A percentile compares a stretch with the other conserved stretches of the same genome.
phyloP scores from a whole-genome alignment of 2,797 vertebrate genomes.

The Rhinoraja longicauda region DNA sequence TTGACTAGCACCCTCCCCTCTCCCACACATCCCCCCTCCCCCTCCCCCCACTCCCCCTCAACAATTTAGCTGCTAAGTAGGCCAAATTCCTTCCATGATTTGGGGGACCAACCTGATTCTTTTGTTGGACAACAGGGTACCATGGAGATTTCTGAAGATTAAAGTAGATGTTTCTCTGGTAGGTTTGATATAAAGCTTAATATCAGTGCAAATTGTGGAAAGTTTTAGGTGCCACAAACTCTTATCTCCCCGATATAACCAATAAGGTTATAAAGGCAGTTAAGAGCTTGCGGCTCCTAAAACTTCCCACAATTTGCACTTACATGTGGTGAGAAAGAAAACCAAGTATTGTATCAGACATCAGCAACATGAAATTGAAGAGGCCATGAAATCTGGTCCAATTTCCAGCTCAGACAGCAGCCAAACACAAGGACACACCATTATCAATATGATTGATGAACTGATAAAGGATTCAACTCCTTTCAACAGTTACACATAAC shows the following conservation, averaged over 20 bases:
- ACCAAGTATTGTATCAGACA: background rate
- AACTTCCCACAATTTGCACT: background rate
- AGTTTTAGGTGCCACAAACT: background rate
- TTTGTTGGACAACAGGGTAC: background rate
- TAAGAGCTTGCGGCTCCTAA: background rate
- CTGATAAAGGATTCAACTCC: slow-evolving; percentile 38
- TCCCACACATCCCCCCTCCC: too few relatives aligned
- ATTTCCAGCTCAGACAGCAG: background rate
- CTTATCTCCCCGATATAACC: background rate
- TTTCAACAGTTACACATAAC: slow-evolving; percentile 53
- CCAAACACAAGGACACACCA: background rate
- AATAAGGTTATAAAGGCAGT: background rate
- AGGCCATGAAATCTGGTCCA: background rate
- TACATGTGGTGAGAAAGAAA: background rate
- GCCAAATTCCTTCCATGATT: background rate
- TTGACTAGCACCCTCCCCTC: too few relatives aligned
- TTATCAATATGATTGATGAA: background rate
- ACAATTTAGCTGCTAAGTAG: background rate
- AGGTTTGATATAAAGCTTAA: background rate
- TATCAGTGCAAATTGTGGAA: too few relatives aligned
- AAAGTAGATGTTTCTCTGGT: background rate
- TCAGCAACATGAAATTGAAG: background rate
- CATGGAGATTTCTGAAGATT: background rate
- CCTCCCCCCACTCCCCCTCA: too few relatives aligned
- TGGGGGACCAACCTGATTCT: background rate